A percentile compares a stretch with the other conserved stretches of the same genome.
Evolutionary conservation across 2,113 vertebrate genomes (phyloP).

Genomic region (Myiagra hebetior): DNA sequence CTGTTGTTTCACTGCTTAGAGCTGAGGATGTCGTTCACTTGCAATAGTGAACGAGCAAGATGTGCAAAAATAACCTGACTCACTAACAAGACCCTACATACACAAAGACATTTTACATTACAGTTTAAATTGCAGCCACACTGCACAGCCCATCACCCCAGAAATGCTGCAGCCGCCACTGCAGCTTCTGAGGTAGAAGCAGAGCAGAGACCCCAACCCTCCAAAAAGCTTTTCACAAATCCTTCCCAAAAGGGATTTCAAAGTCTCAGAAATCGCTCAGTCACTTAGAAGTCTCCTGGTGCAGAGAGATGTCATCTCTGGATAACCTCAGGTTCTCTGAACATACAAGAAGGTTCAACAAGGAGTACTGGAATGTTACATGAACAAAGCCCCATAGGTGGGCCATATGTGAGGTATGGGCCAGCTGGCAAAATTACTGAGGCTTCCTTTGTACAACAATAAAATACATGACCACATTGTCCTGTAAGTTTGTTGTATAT

Average conservation of each 20-base stretch:
- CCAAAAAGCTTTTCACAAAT: background rate
- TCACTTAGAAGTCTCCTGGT: background rate
- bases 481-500: background rate
- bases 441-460: background rate
- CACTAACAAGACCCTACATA: background rate
- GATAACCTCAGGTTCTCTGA: background rate
- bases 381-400: background rate
- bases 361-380: background rate
- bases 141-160: background rate
- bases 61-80: background rate
- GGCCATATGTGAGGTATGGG: fast-evolving
- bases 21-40: background rate
- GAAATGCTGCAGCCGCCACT: background rate
- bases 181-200: background rate
- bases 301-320: background rate
- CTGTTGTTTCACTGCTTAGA: background rate
- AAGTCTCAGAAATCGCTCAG: background rate
- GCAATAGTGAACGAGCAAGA: background rate
- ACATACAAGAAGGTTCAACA: background rate
- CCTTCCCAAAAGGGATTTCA: background rate
- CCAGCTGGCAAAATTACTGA: background rate
- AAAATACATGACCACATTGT: background rate
- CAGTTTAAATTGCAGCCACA: background rate
- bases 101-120: background rate
- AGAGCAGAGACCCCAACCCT: background rate